A percentile compares a stretch with the other conserved stretches of the same genome.
phyloP scores from a whole-genome alignment of 2,888 invertebrate species.

The Tigriopus californicus region DNA sequence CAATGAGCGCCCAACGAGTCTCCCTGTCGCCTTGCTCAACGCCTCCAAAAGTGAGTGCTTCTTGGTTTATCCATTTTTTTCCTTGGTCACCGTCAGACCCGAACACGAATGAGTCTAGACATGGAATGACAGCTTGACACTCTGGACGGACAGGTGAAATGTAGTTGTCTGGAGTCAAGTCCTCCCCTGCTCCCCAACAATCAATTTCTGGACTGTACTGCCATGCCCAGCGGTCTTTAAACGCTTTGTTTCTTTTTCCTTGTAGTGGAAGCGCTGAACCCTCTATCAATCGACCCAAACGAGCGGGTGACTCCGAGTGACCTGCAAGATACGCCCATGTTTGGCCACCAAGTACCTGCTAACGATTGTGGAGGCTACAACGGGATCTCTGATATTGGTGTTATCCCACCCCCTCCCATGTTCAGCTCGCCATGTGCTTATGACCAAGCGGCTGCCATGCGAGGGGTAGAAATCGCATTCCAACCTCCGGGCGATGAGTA shows the following conservation, averaged over 20 bases:
- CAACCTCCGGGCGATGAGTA: too few species aligned
- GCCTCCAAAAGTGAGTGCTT: slow-evolving; percentile 2
- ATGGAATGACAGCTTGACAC: neutral
- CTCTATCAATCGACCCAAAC: slow-evolving; percentile 14
- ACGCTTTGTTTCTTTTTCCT: neutral
- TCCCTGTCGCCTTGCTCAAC: slow-evolving; percentile 17
- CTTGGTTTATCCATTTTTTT: neutral
- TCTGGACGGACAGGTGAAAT: neutral
- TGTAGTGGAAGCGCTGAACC: slow-evolving; percentile 3
- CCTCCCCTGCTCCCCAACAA: too few species aligned
- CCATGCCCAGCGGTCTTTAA: too few species aligned
- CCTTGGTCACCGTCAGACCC: too few species aligned
- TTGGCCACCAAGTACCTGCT: too few species aligned
- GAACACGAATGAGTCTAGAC: too few species aligned
- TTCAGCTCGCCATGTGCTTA: slow-evolving; percentile 45
- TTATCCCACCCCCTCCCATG: slow-evolving; percentile 85
- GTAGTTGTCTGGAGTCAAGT: neutral
- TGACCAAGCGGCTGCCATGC: too few species aligned
- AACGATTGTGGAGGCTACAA: neutral
- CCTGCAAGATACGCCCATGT: neutral
- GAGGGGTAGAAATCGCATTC: too few species aligned
- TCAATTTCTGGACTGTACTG: too few species aligned
- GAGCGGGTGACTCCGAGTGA: slow-evolving; percentile 13
- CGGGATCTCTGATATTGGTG: slow-evolving; percentile 65
- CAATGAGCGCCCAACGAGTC: slow-evolving; percentile 17